phyloP scores from a whole-genome alignment of 2,888 invertebrate genomes.

The Drosophila borborema region DNA sequence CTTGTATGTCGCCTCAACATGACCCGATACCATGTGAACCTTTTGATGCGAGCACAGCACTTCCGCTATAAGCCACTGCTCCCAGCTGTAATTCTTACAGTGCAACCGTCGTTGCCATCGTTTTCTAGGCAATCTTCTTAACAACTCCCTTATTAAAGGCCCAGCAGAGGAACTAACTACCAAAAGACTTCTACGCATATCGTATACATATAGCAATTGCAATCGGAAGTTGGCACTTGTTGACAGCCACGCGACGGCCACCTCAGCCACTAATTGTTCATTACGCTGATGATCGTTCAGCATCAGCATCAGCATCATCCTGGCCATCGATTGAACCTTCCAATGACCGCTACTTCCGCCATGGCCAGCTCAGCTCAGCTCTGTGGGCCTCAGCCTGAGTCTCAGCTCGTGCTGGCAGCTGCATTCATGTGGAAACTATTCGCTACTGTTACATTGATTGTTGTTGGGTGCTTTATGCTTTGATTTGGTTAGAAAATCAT shows the following conservation, averaged over 20 bases:
- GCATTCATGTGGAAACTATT: conserved; percentile 63
- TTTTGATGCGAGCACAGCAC: conserved; percentile 40
- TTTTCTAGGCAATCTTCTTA: conserved; percentile 60
- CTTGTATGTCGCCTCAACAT: conserved; percentile 25
- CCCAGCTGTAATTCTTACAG: conserved; percentile 41
- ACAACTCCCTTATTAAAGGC: conserved; percentile 56
- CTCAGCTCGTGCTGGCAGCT: conserved; percentile 35
- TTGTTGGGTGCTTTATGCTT: conserved; percentile 64
- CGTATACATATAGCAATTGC: conserved; percentile 32
- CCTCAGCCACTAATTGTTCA: conserved; percentile 52
- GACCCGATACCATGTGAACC: conserved; percentile 55
- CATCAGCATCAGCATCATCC: conserved; percentile 28
- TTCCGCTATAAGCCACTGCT: conserved; percentile 56
- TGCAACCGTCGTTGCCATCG: conserved; percentile 37
- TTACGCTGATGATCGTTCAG: conserved; percentile 16
- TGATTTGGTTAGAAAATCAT: conserved; percentile 70
- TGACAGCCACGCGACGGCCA: conserved; percentile 49
- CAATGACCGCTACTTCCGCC: conserved; percentile 60
- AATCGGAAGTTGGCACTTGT: conserved; percentile 50
- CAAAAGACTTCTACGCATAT: conserved; percentile 26
- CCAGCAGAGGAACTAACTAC: conserved; percentile 58
- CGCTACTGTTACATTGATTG: conserved; percentile 64
- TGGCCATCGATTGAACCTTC: conserved; percentile 34
- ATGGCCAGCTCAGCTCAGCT: background rate
- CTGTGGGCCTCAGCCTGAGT: background rate